Percentiles rank a stretch among this genome's conserved stretches.
phyloP scores from a whole-genome alignment of 2,888 invertebrate genomes.

The Polydrusus cervinus region DNA sequence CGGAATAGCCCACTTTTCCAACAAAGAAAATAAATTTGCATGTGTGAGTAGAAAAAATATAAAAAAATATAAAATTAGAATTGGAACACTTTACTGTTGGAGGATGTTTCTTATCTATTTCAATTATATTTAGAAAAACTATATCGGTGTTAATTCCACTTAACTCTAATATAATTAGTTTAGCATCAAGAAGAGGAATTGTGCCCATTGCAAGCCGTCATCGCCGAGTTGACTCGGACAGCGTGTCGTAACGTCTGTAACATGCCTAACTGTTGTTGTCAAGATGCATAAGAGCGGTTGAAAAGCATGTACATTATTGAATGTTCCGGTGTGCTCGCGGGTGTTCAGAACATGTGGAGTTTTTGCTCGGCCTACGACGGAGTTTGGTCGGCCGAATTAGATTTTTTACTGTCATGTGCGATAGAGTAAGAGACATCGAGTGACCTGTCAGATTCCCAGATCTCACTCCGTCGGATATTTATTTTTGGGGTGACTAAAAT shows the following conservation, averaged over 20 bases:
- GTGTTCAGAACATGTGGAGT: constrained; percentile 53
- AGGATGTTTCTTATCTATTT: too few species aligned
- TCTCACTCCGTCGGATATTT: not conserved
- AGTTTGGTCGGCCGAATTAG: not conserved
- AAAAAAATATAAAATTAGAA: too few species aligned
- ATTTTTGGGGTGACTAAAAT: not conserved
- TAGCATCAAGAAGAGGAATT: too few species aligned
- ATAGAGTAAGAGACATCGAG: too few species aligned
- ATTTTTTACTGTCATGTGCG: not conserved
- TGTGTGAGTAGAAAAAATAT: too few species aligned
- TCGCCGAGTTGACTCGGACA: constrained; percentile 23
- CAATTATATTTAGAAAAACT: not conserved
- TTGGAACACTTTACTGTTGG: too few species aligned
- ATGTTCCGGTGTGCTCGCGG: constrained; percentile 56
- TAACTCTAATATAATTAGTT: too few species aligned
- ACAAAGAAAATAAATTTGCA: too few species aligned
- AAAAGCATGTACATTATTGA: constrained; percentile 56
- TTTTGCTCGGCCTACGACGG: constrained; percentile 2
- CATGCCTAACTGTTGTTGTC: constrained; percentile 50
- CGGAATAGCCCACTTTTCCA: too few species aligned
- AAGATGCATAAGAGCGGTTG: constrained; percentile 48
- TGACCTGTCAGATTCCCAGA: not conserved
- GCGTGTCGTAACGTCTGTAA: constrained; percentile 45
- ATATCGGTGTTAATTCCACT: too few species aligned
- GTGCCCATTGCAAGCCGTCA: constrained; percentile 21